These are phyloP conservation scores for Hypsopygia costalis DNA, from an alignment of 2,888 invertebrate species.

Conservation along the genomic window DNA sequence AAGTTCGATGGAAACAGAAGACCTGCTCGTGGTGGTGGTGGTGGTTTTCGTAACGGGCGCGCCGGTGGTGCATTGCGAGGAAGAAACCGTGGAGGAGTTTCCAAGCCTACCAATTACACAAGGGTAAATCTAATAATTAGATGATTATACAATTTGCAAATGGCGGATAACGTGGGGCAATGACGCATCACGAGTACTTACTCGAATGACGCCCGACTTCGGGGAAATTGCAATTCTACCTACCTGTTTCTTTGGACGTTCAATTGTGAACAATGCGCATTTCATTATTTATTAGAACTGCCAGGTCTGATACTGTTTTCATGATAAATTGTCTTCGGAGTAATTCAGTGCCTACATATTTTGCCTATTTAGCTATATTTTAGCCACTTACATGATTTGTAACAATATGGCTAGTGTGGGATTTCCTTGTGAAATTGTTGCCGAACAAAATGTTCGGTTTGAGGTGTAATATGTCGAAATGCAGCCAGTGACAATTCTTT, in stretches of 20 bases:
- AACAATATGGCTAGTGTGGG: too few relatives aligned
- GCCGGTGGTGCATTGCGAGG: constrained; percentile 83
- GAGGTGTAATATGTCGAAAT: not conserved
- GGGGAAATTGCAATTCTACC: not conserved
- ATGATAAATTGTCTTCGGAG: too few relatives aligned
- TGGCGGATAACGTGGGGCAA: constrained; percentile 67
- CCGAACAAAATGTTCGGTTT: too few relatives aligned
- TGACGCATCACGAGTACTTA: constrained; percentile 44
- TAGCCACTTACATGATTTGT: too few relatives aligned
- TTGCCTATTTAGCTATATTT: too few relatives aligned
- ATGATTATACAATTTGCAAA: constrained; percentile 63
- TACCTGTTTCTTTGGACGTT: not conserved
- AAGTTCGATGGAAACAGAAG: constrained; percentile 63
- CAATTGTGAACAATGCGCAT: not conserved
- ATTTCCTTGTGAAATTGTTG: too few relatives aligned
- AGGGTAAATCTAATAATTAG: constrained; percentile 82
- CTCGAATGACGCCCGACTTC: not conserved
- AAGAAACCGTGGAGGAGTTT: constrained; percentile 85
- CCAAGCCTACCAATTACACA: constrained; percentile 83
- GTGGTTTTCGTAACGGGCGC: constrained; percentile 75
- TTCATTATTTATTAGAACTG: not conserved
- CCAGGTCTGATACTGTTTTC: not conserved
- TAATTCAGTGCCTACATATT: too few relatives aligned
- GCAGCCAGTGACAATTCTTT: not conserved
- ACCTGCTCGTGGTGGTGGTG: constrained; percentile 63